Conservation (phyloP, 2,113 vertebrate species). For the Stegastes partitus region DNA sequence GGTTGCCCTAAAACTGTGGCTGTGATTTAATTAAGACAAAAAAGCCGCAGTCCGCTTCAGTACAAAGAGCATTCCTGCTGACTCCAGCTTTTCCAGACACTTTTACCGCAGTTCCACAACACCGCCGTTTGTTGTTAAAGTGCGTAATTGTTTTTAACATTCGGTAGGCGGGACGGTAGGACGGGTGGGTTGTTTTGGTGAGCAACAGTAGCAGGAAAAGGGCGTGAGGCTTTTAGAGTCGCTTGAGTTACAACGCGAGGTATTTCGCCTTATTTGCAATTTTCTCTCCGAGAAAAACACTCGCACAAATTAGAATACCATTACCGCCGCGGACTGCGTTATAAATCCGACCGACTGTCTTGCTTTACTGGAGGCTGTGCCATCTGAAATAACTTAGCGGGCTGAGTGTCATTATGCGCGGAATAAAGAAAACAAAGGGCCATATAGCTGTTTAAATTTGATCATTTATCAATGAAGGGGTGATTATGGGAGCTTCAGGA, state of each 20-base stretch:
- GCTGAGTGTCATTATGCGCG: conserved; percentile 2
- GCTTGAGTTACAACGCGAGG: conserved; percentile 6
- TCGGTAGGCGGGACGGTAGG: not conserved
- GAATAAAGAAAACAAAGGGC: conserved; percentile 46
- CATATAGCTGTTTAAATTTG: conserved; percentile 31
- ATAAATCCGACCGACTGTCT: conserved; percentile 13
- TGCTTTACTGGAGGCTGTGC: conserved; percentile 43
- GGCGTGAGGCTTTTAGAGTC: not conserved
- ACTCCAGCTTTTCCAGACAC: conserved; percentile 51
- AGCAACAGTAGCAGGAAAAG: conserved; percentile 9
- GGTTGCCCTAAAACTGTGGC: conserved; percentile 51
- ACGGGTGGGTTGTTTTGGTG: conserved; percentile 41
- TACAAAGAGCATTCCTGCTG: conserved; percentile 47
- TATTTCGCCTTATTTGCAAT: conserved; percentile 48
- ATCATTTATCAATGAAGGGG: conserved; percentile 43
- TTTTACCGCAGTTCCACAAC: conserved; percentile 32
- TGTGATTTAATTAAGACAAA: conserved; percentile 69
- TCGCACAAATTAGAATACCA: conserved; percentile 43
- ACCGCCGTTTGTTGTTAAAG: conserved; percentile 35
- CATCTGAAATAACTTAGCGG: conserved; percentile 39
- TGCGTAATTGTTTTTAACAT: conserved; percentile 47
- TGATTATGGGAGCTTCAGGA: conserved; percentile 9
- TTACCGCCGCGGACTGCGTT: conserved; percentile 20
- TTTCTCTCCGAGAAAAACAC: conserved; percentile 21
- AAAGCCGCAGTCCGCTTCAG: conserved; percentile 28